Conservation (phyloP, 1,140 invertebrate species). For the Temnothorax curvispinosus region DNA sequence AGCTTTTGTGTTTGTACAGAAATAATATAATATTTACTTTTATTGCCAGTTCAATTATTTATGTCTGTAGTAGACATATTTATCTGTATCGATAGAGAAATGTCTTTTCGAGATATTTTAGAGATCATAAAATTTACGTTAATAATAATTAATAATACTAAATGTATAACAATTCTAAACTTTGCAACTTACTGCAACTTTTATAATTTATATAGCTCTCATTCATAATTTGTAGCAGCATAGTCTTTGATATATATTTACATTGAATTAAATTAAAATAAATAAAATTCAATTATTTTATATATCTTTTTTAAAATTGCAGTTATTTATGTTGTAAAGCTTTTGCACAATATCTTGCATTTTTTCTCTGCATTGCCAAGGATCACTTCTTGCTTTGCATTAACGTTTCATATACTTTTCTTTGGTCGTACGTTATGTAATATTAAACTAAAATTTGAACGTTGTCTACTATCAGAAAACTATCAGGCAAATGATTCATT, state of each 20-base stretch:
- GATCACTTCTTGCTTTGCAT: slow-evolving; percentile 7
- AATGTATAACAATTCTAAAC: slow-evolving; percentile 65
- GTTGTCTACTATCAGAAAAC: not conserved
- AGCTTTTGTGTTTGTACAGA: slow-evolving; percentile 33
- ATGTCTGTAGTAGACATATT: slow-evolving; percentile 43
- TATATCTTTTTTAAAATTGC: slow-evolving; percentile 11
- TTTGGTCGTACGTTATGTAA: slow-evolving; percentile 30
- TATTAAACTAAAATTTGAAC: slow-evolving; percentile 14
- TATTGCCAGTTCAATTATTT: slow-evolving; percentile 46
- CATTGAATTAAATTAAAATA: slow-evolving; percentile 66
- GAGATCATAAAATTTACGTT: slow-evolving; percentile 53
- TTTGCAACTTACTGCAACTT: slow-evolving; percentile 68
- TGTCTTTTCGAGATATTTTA: slow-evolving; percentile 41
- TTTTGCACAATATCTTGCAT: slow-evolving; percentile 55
- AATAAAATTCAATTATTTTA: slow-evolving; percentile 52
- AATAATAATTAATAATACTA: slow-evolving; percentile 15
- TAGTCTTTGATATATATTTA: slow-evolving; percentile 26
- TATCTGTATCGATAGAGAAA: slow-evolving; percentile 46
- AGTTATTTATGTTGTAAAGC: slow-evolving; percentile 55
- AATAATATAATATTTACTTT: slow-evolving; percentile 30
- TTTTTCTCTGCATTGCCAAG: slow-evolving; percentile 21
- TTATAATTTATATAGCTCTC: slow-evolving; percentile 18
- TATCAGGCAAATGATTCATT: not conserved
- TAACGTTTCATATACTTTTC: slow-evolving; percentile 28
- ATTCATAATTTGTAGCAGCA: slow-evolving; percentile 47